phyloP scores from a whole-genome alignment of 2,797 vertebrate species.

The Cephalopachus bancanus region DNA sequence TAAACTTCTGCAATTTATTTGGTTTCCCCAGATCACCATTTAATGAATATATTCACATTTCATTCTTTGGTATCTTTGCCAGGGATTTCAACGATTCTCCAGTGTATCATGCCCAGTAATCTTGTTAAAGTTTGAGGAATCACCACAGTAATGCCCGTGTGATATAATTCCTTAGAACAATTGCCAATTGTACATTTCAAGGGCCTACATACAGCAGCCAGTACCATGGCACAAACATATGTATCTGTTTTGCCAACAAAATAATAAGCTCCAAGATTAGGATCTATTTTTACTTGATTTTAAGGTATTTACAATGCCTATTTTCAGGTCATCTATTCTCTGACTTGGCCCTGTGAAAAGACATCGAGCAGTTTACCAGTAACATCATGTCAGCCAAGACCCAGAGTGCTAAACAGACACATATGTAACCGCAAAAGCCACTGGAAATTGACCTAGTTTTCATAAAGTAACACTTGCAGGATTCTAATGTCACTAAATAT shows the following conservation, averaged over 20 bases:
- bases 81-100: background rate
- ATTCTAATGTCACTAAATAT: slow-evolving; percentile 43
- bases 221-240: background rate
- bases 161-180: slow-evolving; percentile 51
- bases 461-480: background rate
- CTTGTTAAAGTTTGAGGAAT: background rate
- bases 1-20: background rate
- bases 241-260: slow-evolving; percentile 53
- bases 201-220: background rate
- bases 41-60: background rate
- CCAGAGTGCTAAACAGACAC: slow-evolving; percentile 27
- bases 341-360: background rate
- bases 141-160: background rate
- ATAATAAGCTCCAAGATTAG: slow-evolving; percentile 7
- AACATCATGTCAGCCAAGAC: background rate
- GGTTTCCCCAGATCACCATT: background rate
- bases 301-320: slow-evolving; percentile 9
- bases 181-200: background rate
- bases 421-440: background rate
- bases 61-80: background rate
- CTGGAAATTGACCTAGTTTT: slow-evolving; percentile 9
- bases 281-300: slow-evolving; percentile 29
- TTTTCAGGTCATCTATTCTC: slow-evolving; percentile 42
- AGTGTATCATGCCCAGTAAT: background rate
- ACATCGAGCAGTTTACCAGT: slow-evolving; percentile 26